Evolutionary conservation across 2,113 vertebrate species (phyloP).

Genomic region (Loxodonta africana): DNA sequence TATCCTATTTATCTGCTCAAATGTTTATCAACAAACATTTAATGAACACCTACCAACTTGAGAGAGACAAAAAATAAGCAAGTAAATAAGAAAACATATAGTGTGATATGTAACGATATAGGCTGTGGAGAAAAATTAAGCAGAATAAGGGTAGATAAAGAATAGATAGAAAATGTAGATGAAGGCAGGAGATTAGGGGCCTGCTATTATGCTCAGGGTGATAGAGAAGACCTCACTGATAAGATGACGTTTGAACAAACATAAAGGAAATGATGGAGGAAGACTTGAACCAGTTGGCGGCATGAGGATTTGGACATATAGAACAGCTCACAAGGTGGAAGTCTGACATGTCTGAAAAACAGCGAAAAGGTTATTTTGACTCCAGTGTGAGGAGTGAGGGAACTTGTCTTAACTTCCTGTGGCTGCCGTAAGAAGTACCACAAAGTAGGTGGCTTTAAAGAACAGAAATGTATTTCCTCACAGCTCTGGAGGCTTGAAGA

Average conservation of each 20-base stretch:
- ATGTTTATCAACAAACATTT: not conserved
- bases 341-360: not conserved
- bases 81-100: not conserved
- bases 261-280: not conserved
- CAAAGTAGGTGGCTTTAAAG: not conserved
- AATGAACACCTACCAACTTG: not conserved
- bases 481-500: not conserved
- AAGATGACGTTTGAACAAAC: not conserved
- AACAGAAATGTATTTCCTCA: not conserved
- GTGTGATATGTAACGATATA: not conserved
- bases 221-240: not conserved
- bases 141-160: not conserved
- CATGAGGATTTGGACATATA: not conserved
- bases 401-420: not conserved
- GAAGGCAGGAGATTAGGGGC: not conserved
- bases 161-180: not conserved
- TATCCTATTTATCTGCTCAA: not conserved
- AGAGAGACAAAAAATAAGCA: not conserved
- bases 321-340: not conserved
- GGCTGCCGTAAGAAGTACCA: not conserved
- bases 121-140: not conserved
- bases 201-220: not conserved
- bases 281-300: not conserved
- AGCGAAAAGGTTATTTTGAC: not conserved
- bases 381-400: not conserved